Evolutionary conservation across 2,113 vertebrate genomes (phyloP), one percentile per base, ranked within the genome.

Genomic region (Elaphurus davidianus): DNA sequence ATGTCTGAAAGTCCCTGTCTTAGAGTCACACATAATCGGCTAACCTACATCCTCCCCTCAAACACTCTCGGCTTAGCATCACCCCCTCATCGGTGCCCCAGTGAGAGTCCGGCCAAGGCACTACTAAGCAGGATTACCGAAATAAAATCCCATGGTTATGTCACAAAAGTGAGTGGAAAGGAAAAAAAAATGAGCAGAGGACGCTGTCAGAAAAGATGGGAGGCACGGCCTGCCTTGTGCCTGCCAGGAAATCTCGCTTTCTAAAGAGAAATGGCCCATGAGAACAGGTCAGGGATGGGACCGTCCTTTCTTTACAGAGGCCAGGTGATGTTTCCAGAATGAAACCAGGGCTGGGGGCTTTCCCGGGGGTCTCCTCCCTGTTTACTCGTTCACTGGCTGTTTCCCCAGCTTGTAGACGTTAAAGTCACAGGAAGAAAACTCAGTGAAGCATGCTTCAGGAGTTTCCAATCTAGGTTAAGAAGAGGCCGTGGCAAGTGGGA

Each of bases 21-120:
- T 27, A 15, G 79, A 30, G 8, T 25, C 64, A 3, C 92, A 23
- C 2, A 6, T 14, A 13, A 13, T 14, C 1, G 0, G 33, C 33
- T 7, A n/a, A 43, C 16, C 33, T 4, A 17, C 16, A 30, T 86
- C 17, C 50, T 30, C 3, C 33, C 6, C 81, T n/a, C 81, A 23
- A 23, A 0, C 1, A 2, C 4, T 14, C 27, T 14, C 1, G 40
- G 85, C 40, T 64, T 43, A 15, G 25, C 4, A 19, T 27, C 36
- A 14, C 4, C 6, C 1, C 62, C 15, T 16, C 13, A 4, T 54
- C 0, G 4, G 30, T 0, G 16, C 1, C 79, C 9, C 55, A 50
- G n/a, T 6, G 45, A 76, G 78, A 50, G n/a, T 11, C 25, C 19
- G 7, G 74, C 16, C 16, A 19, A 17, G 25, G 62, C 27, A 8